These are phyloP conservation scores for Alligator sinensis DNA, from an alignment of 2,113 vertebrate species.

Conservation along the genomic window DNA sequence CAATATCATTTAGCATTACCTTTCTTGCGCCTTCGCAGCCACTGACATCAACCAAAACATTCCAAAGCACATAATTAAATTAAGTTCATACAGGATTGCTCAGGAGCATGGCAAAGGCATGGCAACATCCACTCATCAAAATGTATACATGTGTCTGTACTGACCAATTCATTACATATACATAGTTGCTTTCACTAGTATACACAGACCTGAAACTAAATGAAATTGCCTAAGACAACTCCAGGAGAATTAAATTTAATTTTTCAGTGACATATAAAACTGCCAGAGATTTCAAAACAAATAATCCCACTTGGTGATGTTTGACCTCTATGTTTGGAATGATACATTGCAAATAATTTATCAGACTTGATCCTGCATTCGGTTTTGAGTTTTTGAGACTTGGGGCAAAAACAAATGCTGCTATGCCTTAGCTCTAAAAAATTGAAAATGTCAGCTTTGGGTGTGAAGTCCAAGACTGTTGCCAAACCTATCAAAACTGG, in stretches of 20 bases:
- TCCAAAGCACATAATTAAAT: slow-evolving; percentile 33
- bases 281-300: slow-evolving; percentile 40
- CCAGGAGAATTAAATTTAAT: slow-evolving; percentile 41
- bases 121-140: neutral
- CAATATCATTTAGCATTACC: neutral
- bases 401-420: slow-evolving; percentile 39
- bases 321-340: slow-evolving; percentile 43
- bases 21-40: neutral
- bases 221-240: slow-evolving; percentile 40
- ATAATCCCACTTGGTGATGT: slow-evolving; percentile 46
- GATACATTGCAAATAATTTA: slow-evolving; percentile 49
- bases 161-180: neutral
- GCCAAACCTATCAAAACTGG: neutral
- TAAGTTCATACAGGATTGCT: neutral
- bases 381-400: slow-evolving; percentile 3
- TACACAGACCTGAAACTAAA: slow-evolving; percentile 9
- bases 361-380: slow-evolving; percentile 20
- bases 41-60: slow-evolving; percentile 19
- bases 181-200: slow-evolving; percentile 13
- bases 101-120: slow-evolving; percentile 28
- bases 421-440: slow-evolving; percentile 12
- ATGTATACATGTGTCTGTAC: neutral
- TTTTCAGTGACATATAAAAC: slow-evolving; percentile 34
- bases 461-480: neutral
- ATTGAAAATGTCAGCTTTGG: slow-evolving; percentile 32